Conservation (phyloP, 2,113 vertebrate genomes). For the Opisthocomus hoazin region DNA sequence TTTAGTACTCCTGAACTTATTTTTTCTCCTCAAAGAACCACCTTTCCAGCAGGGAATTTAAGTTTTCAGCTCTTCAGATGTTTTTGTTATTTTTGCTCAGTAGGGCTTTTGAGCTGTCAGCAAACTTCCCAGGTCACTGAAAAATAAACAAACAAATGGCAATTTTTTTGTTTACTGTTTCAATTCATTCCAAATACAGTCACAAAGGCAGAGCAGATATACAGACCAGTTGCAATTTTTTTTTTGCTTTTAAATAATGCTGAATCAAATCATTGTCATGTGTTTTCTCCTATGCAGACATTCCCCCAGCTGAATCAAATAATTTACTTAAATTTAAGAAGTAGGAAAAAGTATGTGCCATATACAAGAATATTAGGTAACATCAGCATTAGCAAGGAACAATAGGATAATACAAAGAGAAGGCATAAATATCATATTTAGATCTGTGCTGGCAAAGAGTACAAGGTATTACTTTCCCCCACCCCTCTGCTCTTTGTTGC, state of each 20-base stretch:
- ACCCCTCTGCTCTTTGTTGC: not conserved
- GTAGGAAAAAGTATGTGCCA: not conserved
- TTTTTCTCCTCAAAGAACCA: constrained; percentile 11
- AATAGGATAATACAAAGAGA: not conserved
- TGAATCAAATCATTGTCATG: not conserved
- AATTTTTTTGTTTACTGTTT: not conserved
- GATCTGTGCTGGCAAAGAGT: not conserved
- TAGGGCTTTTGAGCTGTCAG: constrained; percentile 9
- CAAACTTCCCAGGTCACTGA: not conserved
- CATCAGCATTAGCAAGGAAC: not conserved
- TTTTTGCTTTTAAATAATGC: not conserved
- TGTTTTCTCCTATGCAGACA: not conserved
- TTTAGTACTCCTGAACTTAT: constrained; percentile 44
- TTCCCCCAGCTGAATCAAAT: not conserved
- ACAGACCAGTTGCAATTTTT: not conserved
- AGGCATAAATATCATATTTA: not conserved
- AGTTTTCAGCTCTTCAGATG: constrained; percentile 23
- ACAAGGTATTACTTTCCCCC: not conserved
- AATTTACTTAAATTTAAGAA: not conserved
- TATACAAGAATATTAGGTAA: not conserved
- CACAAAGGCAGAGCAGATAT: not conserved
- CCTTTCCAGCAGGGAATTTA: constrained; percentile 32
- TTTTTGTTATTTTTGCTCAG: constrained; percentile 40
- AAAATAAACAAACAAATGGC: constrained; percentile 19
- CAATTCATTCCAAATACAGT: not conserved